Evolutionary conservation across 2,797 vertebrate species (phyloP), one percentile per base, ranked within the genome.

Genomic region (Poeciliopsis gracilis): DNA sequence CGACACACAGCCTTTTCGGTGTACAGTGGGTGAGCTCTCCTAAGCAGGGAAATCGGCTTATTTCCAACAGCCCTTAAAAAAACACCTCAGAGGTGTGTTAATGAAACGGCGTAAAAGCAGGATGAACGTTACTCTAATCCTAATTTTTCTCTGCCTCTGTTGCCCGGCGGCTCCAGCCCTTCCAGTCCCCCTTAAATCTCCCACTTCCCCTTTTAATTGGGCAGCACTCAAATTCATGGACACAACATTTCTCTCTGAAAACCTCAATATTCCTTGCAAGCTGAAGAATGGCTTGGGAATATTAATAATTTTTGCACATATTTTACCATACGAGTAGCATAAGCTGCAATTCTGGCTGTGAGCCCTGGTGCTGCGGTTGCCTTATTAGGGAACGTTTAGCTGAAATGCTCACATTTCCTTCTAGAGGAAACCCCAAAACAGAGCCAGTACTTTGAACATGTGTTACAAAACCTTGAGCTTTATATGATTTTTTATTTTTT

Each of bases 41-140:
- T 88, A 88, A 91, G 91, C 87, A 75, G 87, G 84, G 79, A 94
- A 94, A 91, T 90, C 80, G 84, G 88, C 91, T 93, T 94, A 93
- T 89, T 92, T 91, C 86, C 86, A 89, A 86, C 86, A 90, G 88
- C 88, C 75, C 79, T 87, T 91, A 91, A 94, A 91, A 94, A 92
- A 94, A 88, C 91, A 92, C 89, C 91, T 91, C 87, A 81, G 90
- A 90, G 90, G 88, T 92, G 81, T 70, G 66, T 86, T 92, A 91
- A 91, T 94, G 89, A 93, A 92, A 89, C 79, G 77, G 79, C 77
- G 77, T 86, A 78, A 88, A 85, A 84, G 77, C 49, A 82, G 91
- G 89, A 88, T 89, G 91, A 91, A 87, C 88, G 88, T 82, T 89
- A 67, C 73, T 89, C 80, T 93, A 93, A 94, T 94, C 91, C 91